Evolutionary conservation across 1,140 invertebrate genomes (phyloP), one percentile per base, ranked within the genome.

Genomic region (Drosophila kikkawai): DNA sequence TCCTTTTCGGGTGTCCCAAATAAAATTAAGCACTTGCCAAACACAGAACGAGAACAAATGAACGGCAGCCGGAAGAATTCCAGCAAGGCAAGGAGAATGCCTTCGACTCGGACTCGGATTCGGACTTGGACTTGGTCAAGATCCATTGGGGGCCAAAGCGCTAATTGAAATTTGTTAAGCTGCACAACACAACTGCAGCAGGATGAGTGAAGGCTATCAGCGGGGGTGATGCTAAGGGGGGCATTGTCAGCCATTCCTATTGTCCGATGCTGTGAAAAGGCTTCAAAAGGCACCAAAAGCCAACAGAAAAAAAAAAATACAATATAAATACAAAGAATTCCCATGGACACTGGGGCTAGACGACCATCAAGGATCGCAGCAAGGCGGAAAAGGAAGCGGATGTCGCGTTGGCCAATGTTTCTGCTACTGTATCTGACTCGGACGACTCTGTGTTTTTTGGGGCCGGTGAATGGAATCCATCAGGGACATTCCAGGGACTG

Each of bases 131-230:
- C 60, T 59, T 59, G 65, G 67, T 37, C 80, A 68, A 81, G 73
- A 71, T 68, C 51, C 60, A 60, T 66, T 48, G 22, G 45, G 48
- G 51, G 45, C 26, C 36, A 66, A 47, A 53, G 64, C 61, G 78
- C 83, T 88, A 84, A 87, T 87, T 87, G 85, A 87, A 87, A 87
- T 87, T 80, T 88, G 85, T 88, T 74, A 87, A 83, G 71, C 80
- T 69, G 50, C 74, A 32, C 19, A 22, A 39, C 74, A 32, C 19
- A 22, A 39, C 12, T 22, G 34, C 39, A 39, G 39, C 19, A 11
- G 26, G 58, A 15, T 29, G 29, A 29, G 12, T 19, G 26, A 15
- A 32, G 59, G 34, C 22, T 15, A 4, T 9, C 22, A 26, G 9
- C 29, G 6, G 3, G 51, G 48, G 17, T 26, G 45, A 15, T 6